These are phyloP conservation scores for Typhlichthys eigenmanni DNA, from an alignment of 2,797 vertebrate species.

Conservation along the genomic window DNA sequence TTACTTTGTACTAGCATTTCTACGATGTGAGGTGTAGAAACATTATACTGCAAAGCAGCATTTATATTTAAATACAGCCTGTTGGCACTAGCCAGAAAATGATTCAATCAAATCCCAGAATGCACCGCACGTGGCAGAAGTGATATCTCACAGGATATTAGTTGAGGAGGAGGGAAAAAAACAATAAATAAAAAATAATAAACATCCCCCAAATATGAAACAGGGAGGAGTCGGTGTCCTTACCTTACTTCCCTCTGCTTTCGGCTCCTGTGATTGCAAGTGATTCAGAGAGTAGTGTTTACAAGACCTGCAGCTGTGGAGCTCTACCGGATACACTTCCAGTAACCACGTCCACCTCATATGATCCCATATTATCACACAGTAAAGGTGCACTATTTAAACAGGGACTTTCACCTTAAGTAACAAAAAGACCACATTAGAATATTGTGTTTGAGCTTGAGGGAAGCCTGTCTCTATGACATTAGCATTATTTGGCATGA, in stretches of 20 bases:
- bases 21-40: constrained; percentile 13
- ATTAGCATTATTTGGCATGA: too few relatives aligned
- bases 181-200: constrained; percentile 24
- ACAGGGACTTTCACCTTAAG: too few relatives aligned
- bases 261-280: constrained; percentile 83
- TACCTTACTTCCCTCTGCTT: constrained; percentile 83
- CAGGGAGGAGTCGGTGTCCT: constrained; percentile 59
- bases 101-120: constrained; percentile 58
- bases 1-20: background rate
- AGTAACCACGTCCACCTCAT: too few relatives aligned
- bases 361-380: too few relatives aligned
- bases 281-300: constrained; percentile 83
- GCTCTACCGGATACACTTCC: constrained; percentile 38
- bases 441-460: too few relatives aligned
- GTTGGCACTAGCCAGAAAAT: constrained; percentile 23
- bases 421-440: too few relatives aligned
- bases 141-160: constrained; percentile 74
- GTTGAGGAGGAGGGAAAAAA: constrained; percentile 37
- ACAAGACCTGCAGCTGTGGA: constrained; percentile 61
- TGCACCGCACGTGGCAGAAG: constrained; percentile 53
- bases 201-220: constrained; percentile 43
- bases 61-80: constrained; percentile 5
- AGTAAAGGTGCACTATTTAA: too few relatives aligned
- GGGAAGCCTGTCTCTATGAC: too few relatives aligned
- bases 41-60: background rate